Conservation (phyloP, 2,797 vertebrate genomes). For the Mus minutoides region DNA sequence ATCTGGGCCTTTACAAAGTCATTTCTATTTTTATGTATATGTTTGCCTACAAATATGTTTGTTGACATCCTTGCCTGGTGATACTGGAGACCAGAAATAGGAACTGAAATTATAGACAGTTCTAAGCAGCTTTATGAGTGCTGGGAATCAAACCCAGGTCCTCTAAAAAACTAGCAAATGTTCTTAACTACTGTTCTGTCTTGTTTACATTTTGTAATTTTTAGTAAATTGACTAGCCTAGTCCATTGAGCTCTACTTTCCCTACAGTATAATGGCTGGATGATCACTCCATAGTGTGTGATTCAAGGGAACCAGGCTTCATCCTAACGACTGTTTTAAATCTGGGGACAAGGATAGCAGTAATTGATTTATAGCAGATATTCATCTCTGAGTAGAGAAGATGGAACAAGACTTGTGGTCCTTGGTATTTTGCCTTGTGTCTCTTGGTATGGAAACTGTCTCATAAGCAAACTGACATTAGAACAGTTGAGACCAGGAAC, state of each 20-base stretch:
- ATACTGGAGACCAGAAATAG: background rate
- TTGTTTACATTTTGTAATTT: background rate
- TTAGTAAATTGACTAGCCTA: background rate
- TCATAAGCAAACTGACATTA: constrained; percentile 20
- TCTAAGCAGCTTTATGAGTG: background rate
- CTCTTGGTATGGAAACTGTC: constrained; percentile 1
- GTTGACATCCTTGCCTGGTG: background rate
- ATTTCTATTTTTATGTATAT: background rate
- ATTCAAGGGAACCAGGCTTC: background rate
- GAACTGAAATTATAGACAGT: background rate
- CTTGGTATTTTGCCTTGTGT: constrained; percentile 37
- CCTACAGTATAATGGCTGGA: background rate
- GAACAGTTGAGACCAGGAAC: constrained; percentile 18
- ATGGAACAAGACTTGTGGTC: background rate
- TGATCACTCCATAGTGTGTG: background rate
- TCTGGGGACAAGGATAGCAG: background rate
- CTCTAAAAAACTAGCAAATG: background rate
- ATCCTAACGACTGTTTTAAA: constrained; percentile 11
- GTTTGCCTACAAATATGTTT: background rate
- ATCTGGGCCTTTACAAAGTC: background rate
- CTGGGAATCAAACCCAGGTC: background rate
- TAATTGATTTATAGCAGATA: constrained; percentile 20
- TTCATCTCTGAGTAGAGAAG: background rate
- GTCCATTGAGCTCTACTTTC: background rate
- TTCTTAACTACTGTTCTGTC: background rate